Conservation (phyloP, 2,113 vertebrate species). For the Petrocephalus zakoni region DNA sequence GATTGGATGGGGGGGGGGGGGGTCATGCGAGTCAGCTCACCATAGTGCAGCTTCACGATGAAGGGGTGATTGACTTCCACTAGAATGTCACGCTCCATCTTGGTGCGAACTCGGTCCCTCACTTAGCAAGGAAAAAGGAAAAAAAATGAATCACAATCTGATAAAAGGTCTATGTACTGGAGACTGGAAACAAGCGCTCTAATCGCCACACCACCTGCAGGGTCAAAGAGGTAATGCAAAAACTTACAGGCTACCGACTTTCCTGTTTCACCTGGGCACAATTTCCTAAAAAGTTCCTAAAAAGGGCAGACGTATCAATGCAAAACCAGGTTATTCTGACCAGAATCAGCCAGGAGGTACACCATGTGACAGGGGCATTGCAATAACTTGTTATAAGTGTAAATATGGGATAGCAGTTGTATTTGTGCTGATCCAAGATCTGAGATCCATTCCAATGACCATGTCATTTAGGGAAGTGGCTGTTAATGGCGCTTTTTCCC, state of each 20-base stretch:
- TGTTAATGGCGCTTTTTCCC: background rate
- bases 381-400: background rate
- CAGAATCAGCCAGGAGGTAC: conserved; percentile 19
- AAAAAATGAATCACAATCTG: background rate
- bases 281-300: background rate
- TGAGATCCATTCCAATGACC: background rate
- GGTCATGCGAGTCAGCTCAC: conserved; percentile 32
- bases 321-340: background rate
- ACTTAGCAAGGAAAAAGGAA: conserved; percentile 56
- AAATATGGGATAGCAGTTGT: background rate
- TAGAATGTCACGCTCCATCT: conserved; percentile 97
- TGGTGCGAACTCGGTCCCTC: conserved; percentile 92
- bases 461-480: background rate
- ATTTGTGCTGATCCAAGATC: background rate
- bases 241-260: background rate
- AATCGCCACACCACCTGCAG: background rate
- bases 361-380: background rate
- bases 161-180: background rate
- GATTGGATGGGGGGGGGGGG: background rate
- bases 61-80: conserved; percentile 98
- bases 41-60: conserved; percentile 98
- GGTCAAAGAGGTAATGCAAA: background rate
- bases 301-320: background rate
- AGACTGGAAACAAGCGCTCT: background rate
- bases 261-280: background rate